Base-by-base conservation (phyloP, 92 coral and sea anemone species). In the Heteractis magnifica region DNA sequence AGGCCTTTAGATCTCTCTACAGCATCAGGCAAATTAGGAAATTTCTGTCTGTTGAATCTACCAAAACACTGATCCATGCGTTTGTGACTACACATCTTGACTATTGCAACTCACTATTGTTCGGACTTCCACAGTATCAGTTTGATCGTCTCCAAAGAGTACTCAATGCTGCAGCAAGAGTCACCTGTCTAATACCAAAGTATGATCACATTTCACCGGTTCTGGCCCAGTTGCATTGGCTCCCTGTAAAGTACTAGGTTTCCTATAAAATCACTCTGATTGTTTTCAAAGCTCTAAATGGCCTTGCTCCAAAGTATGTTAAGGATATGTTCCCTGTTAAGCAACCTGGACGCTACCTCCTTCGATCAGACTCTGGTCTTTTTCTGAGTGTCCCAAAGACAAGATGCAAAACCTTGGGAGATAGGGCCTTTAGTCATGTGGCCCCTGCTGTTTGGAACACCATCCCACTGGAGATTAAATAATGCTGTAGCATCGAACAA, bases 141-240 rank as follows among this genome's bases (percentile, higher is more conserved):
- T 77, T 26, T 16, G 73, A 88, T 80, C 76, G 85, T 77, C 52
- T 84, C 75, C 89, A 88, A 72, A 83, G 72, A 51, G 88, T 84
- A 62, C 85, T 44, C 51, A 84, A 89, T 76, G 89, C 83, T n/a
- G 85, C 92, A 10, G 92, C 92, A 49, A 53, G 92, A 79, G 87
- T 89, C 53, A 82, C 65, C 51, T 65, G 82, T 74, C 79, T 75
- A 76, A 71, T 89, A 55, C 70, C 84, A 72, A 89, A 82, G 82
- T 86, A 75, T 77, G 89, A 65, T 75, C 90, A 82, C 75, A 86
- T 81, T 84, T 86, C 90, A 20, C 92, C 92, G 18, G 90, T 83
- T 6, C 77, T 89, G 81, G 75, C 72, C 55, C 72, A 77, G 52
- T 76, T 76, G 65, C 87, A 86, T 71, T 89, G 92, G 92, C 87